These are phyloP conservation scores for Macrocentrus cingulum DNA, from an alignment of 1,140 invertebrate species.

Conservation along the genomic window DNA sequence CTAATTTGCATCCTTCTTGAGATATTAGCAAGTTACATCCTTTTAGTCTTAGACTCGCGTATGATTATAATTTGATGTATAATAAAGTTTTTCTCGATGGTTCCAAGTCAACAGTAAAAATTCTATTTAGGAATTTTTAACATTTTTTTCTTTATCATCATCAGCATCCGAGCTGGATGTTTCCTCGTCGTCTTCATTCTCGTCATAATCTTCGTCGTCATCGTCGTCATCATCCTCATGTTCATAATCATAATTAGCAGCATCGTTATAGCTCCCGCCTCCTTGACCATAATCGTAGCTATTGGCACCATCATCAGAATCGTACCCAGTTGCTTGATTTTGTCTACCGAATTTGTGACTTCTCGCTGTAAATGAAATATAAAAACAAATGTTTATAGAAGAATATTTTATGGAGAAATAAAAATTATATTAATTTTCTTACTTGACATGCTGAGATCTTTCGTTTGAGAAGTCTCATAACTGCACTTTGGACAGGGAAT, in stretches of 20 bases:
- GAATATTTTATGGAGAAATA: constrained; percentile 16
- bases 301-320: constrained; percentile 55
- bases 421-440: constrained; percentile 48
- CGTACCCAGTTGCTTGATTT: constrained; percentile 62
- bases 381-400: constrained; percentile 7
- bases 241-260: constrained; percentile 52
- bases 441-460: constrained; percentile 96
- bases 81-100: no score
- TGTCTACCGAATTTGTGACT: constrained; percentile 83
- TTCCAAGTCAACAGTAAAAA: no score
- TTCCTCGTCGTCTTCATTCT: constrained; percentile 55
- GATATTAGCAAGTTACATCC: no score
- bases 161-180: constrained; percentile 33
- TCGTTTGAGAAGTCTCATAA: constrained; percentile 87
- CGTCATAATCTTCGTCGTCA: constrained; percentile 61
- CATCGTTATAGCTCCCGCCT: constrained; percentile 34
- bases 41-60: no score
- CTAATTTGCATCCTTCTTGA: no score
- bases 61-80: no score
- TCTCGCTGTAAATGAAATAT: constrained; percentile 63
- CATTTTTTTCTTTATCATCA: constrained; percentile 34
- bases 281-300: constrained; percentile 47
- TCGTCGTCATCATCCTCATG: constrained; percentile 61
- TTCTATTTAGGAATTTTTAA: neutral
- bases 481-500: constrained; percentile 95